These are phyloP conservation scores for Myotis brandtii DNA, from an alignment of 2,113 vertebrate species.

Conservation along the genomic window DNA sequence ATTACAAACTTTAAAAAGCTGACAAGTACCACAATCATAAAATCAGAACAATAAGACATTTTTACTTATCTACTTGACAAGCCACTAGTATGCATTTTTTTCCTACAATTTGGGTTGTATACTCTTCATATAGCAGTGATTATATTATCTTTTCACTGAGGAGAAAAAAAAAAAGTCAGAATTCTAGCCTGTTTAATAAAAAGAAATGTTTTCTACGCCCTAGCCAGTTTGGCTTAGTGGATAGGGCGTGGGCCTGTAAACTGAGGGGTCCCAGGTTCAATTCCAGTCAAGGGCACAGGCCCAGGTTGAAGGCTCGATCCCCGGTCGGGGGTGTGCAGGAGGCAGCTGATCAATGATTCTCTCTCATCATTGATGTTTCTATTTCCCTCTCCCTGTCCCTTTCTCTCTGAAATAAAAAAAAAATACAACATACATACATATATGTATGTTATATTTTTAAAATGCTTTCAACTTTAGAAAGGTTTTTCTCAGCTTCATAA, in stretches of 20 bases:
- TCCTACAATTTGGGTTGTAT: background rate
- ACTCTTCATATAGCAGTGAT: background rate
- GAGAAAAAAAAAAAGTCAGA: conserved; percentile 28
- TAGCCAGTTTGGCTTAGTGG: too few relatives aligned
- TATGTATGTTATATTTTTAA: background rate
- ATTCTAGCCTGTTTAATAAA: background rate
- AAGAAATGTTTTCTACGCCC: too few relatives aligned
- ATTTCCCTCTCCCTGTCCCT: too few relatives aligned
- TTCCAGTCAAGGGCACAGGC: too few relatives aligned
- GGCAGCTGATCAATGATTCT: too few relatives aligned
- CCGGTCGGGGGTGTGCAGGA: too few relatives aligned
- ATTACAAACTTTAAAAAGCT: background rate
- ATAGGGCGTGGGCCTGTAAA: too few relatives aligned
- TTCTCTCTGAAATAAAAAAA: too few relatives aligned
- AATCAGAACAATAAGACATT: background rate
- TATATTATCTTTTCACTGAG: background rate
- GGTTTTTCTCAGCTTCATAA: background rate
- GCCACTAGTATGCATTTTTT: background rate
- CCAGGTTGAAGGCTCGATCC: too few relatives aligned
- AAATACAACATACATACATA: too few relatives aligned
- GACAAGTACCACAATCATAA: background rate
- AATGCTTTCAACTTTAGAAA: background rate
- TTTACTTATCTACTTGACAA: background rate
- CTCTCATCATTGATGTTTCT: too few relatives aligned
- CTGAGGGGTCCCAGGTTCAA: too few relatives aligned